A percentile compares a stretch with the other conserved stretches of the same genome.
Conservation (phyloP, 2,888 invertebrate species). For the Drosophila fulvimacula region DNA sequence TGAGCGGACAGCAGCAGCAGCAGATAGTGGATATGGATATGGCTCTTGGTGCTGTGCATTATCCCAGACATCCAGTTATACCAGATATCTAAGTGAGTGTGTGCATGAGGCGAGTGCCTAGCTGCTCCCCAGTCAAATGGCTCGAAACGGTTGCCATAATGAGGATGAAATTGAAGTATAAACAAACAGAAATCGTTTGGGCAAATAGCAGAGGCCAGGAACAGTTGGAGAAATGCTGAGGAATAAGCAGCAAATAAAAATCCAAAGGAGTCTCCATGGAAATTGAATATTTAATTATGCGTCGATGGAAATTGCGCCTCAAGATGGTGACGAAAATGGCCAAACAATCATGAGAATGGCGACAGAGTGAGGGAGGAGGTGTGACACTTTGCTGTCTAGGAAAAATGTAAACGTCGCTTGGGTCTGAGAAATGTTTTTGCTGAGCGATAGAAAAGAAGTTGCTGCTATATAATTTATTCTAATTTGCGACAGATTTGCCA, state of each 20-base stretch:
- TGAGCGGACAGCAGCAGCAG: background rate
- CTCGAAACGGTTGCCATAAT: constrained; percentile 58
- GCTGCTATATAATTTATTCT: constrained; percentile 71
- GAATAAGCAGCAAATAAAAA: constrained; percentile 53
- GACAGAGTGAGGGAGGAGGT: background rate
- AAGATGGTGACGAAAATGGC: constrained; percentile 70
- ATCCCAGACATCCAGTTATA: constrained; percentile 31
- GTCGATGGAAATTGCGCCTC: constrained; percentile 63
- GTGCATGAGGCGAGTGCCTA: constrained; percentile 26
- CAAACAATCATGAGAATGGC: constrained; percentile 33
- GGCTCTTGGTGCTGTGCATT: constrained; percentile 49
- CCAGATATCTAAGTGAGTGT: constrained; percentile 11
- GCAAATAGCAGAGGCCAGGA: constrained; percentile 44
- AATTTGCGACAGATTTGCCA: constrained; percentile 64
- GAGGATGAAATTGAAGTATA: constrained; percentile 75
- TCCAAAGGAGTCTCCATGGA: constrained; percentile 53
- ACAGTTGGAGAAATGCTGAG: constrained; percentile 23
- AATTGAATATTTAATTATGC: constrained; percentile 77
- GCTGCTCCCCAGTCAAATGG: constrained; percentile 19
- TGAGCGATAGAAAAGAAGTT: constrained; percentile 30
- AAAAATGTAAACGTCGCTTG: constrained; percentile 47
- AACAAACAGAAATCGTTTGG: constrained; percentile 65
- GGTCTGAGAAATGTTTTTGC: constrained; percentile 37
- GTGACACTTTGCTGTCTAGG: constrained; percentile 32
- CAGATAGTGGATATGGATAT: constrained; percentile 49